Percentiles rank a stretch among this genome's conserved stretches.
These are phyloP conservation scores for Micromys minutus DNA, from an alignment of 2,113 vertebrate species.

Conservation along the genomic window DNA sequence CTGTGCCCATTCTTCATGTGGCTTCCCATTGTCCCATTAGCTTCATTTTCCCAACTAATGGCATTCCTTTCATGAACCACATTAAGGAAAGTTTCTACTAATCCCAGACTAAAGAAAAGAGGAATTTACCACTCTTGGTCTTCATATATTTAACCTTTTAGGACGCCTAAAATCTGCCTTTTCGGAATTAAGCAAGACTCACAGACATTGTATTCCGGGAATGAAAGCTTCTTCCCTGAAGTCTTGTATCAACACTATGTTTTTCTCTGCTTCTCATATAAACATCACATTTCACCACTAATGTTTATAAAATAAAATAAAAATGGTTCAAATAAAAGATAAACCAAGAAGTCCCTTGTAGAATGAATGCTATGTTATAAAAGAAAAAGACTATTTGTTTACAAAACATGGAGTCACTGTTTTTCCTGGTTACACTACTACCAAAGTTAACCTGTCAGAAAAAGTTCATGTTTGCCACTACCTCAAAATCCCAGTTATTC, in stretches of 20 bases:
- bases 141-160: background rate
- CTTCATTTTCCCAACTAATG: background rate
- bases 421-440: conserved; percentile 43
- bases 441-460: conserved; percentile 44
- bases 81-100: background rate
- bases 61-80: background rate
- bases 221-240: background rate
- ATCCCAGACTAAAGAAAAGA: background rate
- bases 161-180: background rate
- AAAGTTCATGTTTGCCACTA: conserved; percentile 20
- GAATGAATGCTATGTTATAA: background rate
- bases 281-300: conserved; percentile 11
- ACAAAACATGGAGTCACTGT: background rate
- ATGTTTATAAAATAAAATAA: conserved; percentile 45
- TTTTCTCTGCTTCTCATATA: background rate
- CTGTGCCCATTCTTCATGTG: background rate
- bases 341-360: background rate
- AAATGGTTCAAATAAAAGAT: conserved; percentile 62
- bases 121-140: background rate
- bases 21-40: fast-evolving
- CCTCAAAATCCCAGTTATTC: conserved; percentile 37
- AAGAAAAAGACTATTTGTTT: conserved; percentile 54
- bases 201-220: background rate
- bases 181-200: background rate
- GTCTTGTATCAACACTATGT: conserved; percentile 44